Base-by-base conservation (phyloP, 2,797 vertebrate species). In the Synaphobranchus kaupii region DNA sequence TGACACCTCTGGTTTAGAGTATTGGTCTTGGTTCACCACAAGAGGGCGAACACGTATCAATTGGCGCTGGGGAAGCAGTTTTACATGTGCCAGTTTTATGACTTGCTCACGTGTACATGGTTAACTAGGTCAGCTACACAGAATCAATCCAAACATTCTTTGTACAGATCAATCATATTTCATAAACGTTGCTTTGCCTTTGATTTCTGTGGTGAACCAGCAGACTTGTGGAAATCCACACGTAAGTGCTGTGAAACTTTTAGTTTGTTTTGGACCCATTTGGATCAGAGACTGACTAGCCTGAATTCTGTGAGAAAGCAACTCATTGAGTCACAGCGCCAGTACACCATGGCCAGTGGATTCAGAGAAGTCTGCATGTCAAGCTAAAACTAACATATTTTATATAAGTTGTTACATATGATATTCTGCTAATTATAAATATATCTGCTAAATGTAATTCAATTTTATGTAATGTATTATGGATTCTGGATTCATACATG, bases 11-110 rank as follows among this genome's bases (percentile, higher is more conserved):
- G 1, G 76, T 48, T 80, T 47, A 80, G 76, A 7, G 4, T 56
- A 15, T 56, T 56, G 1, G 3, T 50, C 76, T 80, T 52, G 7
- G 4, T 28, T 68, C 7, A 13, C 89, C 89, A 88, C 87, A 58
- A 86, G 87, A 31, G 76, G 58, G 85, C 15, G 76, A 83, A 39
- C n/a, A 47, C 84, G 60, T 50, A 48, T 54, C 8, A 82, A 4
- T 82, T 85, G 83, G 15, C 22, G 15, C 22, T 20, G 44, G 22
- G 8, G 20, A 20, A 80, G 76, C 39, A 25, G 76, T 48, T 48
- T 7, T 10, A n/a, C 39, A 48, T 17, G 44, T 80, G 76, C 76
- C 25, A 6, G 60, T n/a, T n/a, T 66, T 25, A 25, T 66, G 22
- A 66, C 22, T 48, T 48, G 17, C 76, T 50, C 47, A 50, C 47